Conservation (phyloP, 2,888 invertebrate species). For the Sphaerophoria rueppellii region DNA sequence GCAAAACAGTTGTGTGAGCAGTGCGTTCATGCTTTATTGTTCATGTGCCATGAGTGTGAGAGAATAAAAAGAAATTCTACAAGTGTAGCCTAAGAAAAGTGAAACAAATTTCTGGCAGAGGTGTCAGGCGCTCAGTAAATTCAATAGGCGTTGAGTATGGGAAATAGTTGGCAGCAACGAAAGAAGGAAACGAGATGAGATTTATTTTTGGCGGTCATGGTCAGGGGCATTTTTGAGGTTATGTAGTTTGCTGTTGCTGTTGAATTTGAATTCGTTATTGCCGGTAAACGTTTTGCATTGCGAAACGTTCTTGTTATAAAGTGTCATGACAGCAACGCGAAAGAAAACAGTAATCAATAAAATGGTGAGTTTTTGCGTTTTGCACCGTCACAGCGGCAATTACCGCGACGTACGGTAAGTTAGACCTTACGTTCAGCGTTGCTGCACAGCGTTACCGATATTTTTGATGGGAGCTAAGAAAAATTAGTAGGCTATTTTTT, state of each 20-base stretch:
- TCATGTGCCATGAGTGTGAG: conserved; percentile 34
- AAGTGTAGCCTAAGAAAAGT: conserved; percentile 77
- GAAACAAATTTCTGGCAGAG: conserved; percentile 79
- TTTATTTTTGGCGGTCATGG: conserved; percentile 49
- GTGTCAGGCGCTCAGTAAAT: conserved; percentile 74
- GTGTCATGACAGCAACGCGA: conserved; percentile 2
- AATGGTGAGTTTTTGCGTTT: conserved; percentile 11
- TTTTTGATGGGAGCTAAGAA: conserved; percentile 79
- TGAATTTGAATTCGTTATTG: too few species aligned
- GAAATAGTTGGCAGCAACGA: conserved; percentile 28
- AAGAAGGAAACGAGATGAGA: conserved; percentile 2
- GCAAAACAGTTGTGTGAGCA: too few species aligned
- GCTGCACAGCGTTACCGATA: conserved; percentile 82
- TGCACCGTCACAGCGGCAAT: conserved; percentile 5
- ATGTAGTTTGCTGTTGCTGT: not conserved
- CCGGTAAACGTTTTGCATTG: too few species aligned
- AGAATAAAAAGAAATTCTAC: conserved; percentile 52
- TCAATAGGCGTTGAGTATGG: conserved; percentile 22
- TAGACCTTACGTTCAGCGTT: conserved; percentile 69
- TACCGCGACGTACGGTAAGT: conserved; percentile 8
- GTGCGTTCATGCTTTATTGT: not conserved
- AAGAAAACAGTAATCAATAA: not conserved
- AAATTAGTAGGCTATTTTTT: not conserved
- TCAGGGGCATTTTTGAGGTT: conserved; percentile 12
- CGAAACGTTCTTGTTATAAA: conserved; percentile 17